Base-by-base conservation (phyloP, 2,113 vertebrate genomes). In the Leuciscus idus region DNA sequence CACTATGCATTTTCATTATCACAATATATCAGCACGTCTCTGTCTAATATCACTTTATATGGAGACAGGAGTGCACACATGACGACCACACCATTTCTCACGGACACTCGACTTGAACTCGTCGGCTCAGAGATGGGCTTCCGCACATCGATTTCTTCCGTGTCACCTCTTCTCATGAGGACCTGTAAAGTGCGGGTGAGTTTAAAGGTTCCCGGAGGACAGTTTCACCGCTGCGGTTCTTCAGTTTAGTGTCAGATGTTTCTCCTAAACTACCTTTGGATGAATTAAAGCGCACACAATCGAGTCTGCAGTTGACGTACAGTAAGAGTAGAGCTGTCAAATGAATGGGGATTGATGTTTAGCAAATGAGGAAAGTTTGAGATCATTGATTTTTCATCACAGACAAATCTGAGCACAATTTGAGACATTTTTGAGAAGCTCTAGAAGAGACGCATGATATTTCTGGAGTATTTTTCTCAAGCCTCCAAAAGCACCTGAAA, bases 121-220 rank as follows among this genome's bases (percentile, higher is more conserved):
- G 10, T 81, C 59, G 21, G 13, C n/a, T 81, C 36, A 62, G 76
- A n/a, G 52, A 79, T 59, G 76, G 52, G 26, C 10, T 36, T 28
- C 36, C 13, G 33, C 26, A 17, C 79, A 81, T 81, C n/a, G 79
- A 81, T 81, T 66, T 81, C 79, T 50, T 23, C 59, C 36, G 4
- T 68, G 59, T 50, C 79, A 8, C 79, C 59, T 81, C 79, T 81
- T 81, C n/a, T 81, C 15, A 6, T 30, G 61, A 62, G 57, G 78
- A 36, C 62, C 57, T 4, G 2, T 80, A 3, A 62, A 62, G 78
- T 43, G 21, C 36, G 36, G 46, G 52, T 46, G 77, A 26, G 21
- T 62, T 15, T 59, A 36, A 80, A 62, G 10, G 0, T 23, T 36
- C 57, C 28, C 23, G 17, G 23, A 26, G 36, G 36, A 43, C 12